A percentile compares a stretch with the other conserved stretches of the same genome.
phyloP scores from a whole-genome alignment of 2,113 vertebrate genomes.

The Nibea coibor region DNA sequence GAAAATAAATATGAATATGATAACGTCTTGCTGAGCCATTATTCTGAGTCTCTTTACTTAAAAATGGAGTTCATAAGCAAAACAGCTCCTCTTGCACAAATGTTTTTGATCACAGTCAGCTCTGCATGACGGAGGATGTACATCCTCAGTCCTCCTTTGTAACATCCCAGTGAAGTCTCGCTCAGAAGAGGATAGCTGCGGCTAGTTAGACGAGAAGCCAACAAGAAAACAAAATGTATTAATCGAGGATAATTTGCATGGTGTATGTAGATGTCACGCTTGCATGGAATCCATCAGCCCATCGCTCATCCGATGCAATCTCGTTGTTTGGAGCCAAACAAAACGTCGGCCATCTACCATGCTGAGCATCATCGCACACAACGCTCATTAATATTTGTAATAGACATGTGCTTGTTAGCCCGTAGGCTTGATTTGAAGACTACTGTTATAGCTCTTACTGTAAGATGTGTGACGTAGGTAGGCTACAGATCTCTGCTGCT shows the following conservation, averaged over 20 bases:
- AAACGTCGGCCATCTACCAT: conserved; percentile 27
- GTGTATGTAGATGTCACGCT: conserved; percentile 70
- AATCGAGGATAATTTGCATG: conserved; percentile 76
- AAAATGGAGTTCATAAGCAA: conserved; percentile 2
- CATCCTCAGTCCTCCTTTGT: not conserved
- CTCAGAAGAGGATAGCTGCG: conserved; percentile 10
- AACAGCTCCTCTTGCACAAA: conserved; percentile 25
- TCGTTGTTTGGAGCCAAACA: conserved; percentile 21
- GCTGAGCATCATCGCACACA: conserved; percentile 37
- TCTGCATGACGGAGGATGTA: conserved; percentile 34
- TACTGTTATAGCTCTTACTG: not conserved
- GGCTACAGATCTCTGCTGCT: conserved; percentile 7
- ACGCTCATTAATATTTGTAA: conserved; percentile 29
- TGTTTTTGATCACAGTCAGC: conserved; percentile 3
- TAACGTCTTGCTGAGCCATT: conserved; percentile 32
- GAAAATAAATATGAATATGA: conserved; percentile 8
- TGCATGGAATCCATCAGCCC: conserved; percentile 75
- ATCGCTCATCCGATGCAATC: conserved; percentile 39
- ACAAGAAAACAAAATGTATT: conserved; percentile 19
- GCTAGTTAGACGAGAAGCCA: conserved; percentile 35
- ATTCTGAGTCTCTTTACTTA: not conserved
- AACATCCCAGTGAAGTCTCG: not conserved
- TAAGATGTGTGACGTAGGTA: conserved; percentile 26
- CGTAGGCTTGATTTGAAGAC: conserved; percentile 28
- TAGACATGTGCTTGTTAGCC: conserved; percentile 37